Evolutionary conservation across 2,113 vertebrate species (phyloP).

Genomic region (Mixornis gularis): DNA sequence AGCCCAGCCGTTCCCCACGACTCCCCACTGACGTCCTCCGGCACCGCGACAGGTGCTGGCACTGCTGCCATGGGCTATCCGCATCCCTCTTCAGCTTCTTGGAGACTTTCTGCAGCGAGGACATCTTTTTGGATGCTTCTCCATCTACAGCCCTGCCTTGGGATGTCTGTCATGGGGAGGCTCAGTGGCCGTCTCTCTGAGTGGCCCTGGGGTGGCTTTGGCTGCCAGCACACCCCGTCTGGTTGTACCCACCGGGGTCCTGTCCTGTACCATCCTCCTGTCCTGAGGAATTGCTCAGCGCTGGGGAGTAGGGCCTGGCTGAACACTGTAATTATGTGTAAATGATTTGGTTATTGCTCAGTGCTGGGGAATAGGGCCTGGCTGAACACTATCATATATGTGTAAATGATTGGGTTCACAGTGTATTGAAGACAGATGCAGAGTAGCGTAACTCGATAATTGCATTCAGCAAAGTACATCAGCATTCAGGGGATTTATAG

Average conservation of each 20-base stretch:
- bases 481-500: background rate
- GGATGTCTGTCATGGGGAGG: fast-evolving
- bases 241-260: too few species aligned
- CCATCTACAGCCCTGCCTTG: fast-evolving
- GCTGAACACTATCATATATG: fast-evolving
- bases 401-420: background rate
- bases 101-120: background rate
- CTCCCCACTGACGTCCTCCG: fast-evolving
- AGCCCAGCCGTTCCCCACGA: background rate
- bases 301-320: background rate
- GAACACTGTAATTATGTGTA: background rate
- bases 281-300: fast-evolving
- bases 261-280: background rate
- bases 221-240: fast-evolving
- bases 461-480: fast-evolving
- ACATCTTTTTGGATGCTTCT: background rate
- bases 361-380: background rate
- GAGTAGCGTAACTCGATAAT: background rate
- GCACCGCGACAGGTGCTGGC: background rate
- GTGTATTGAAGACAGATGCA: background rate
- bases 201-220: background rate
- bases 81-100: too few species aligned
- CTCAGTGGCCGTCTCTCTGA: fast-evolving
- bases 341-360: background rate
- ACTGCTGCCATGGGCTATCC: fast-evolving